A percentile compares a stretch with the other conserved stretches of the same genome.
Conservation (phyloP, 2,113 vertebrate genomes). For the Stictonetta naevosa region DNA sequence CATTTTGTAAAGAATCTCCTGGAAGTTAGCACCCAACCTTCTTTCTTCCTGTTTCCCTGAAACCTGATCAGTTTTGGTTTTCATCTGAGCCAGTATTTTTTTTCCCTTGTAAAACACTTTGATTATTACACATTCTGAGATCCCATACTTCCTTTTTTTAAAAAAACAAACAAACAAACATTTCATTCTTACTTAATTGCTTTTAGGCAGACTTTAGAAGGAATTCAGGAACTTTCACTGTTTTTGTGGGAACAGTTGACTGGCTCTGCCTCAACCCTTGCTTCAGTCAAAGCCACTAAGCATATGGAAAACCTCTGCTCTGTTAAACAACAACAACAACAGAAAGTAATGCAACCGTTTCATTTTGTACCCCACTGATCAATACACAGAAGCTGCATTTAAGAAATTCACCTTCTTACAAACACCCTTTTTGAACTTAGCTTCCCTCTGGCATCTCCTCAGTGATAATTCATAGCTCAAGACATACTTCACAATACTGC, state of each 20-base stretch:
- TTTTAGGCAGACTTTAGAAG: background rate
- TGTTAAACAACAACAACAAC: background rate
- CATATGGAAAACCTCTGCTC: background rate
- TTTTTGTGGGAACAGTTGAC: background rate
- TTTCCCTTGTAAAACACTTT: background rate
- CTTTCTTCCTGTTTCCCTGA: background rate
- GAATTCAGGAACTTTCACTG: background rate
- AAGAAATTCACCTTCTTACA: slow-evolving; percentile 15
- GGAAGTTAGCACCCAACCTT: background rate
- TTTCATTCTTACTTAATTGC: background rate
- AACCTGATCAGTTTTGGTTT: background rate
- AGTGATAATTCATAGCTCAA: slow-evolving; percentile 32
- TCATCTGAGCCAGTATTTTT: background rate
- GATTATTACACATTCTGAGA: background rate
- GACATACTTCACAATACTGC: slow-evolving; percentile 40
- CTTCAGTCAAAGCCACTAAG: background rate
- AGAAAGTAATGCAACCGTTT: background rate
- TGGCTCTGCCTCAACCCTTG: too few species aligned
- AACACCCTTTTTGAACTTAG: slow-evolving; percentile 15
- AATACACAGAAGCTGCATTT: background rate
- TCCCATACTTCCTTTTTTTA: background rate
- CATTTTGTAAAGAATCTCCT: background rate
- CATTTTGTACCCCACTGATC: background rate
- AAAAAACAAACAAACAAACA: too few species aligned
- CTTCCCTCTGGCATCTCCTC: background rate